phyloP scores from a whole-genome alignment of 2,888 invertebrate genomes.

The Oeneis ivallda region DNA sequence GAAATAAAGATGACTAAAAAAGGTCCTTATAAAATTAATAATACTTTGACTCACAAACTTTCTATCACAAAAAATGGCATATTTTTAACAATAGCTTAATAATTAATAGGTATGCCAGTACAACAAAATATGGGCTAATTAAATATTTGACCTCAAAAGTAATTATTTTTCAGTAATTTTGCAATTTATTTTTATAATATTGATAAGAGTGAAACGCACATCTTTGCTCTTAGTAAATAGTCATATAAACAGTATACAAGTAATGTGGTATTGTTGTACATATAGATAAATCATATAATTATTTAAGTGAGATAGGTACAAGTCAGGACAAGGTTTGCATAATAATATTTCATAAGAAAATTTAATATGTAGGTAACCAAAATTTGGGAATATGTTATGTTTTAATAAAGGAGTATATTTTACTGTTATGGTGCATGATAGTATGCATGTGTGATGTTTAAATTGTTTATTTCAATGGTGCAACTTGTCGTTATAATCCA shows the following conservation, averaged over 20 bases:
- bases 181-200: conserved; percentile 4
- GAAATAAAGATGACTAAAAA: neutral
- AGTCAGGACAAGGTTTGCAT: conserved; percentile 46
- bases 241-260: conserved; percentile 54
- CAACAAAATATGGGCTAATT: neutral
- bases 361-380: conserved; percentile 31
- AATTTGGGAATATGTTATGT: conserved; percentile 29
- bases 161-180: neutral
- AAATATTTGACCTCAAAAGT: neutral
- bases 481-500: neutral
- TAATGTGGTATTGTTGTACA: conserved; percentile 49
- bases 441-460: conserved; percentile 48
- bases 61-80: neutral
- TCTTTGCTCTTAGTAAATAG: conserved; percentile 54
- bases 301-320: conserved; percentile 61
- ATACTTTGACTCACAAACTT: neutral
- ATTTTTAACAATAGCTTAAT: neutral
- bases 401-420: conserved; percentile 32
- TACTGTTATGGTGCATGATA: conserved; percentile 51
- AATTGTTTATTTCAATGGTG: conserved; percentile 21
- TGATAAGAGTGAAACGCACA: conserved; percentile 64
- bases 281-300: conserved; percentile 43
- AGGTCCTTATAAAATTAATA: neutral
- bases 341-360: conserved; percentile 16
- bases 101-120: neutral